A percentile compares a stretch with the other conserved stretches of the same genome.
Conservation (phyloP, 2,797 vertebrate species). For the Jordanella pulchra region DNA sequence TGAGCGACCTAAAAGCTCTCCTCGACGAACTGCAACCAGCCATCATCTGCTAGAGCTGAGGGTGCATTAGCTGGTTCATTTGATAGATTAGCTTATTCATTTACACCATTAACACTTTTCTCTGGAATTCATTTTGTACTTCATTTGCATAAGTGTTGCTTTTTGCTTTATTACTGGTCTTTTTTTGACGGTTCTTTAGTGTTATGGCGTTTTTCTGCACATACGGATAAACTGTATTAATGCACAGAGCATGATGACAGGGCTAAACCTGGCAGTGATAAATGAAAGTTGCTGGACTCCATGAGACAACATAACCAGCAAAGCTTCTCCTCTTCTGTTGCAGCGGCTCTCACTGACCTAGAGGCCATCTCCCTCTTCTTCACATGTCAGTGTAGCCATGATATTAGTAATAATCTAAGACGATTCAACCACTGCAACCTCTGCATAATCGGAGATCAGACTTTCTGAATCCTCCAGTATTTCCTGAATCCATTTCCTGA, state of each 20-base stretch:
- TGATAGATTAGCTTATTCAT: neutral
- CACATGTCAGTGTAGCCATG: neutral
- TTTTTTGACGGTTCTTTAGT: neutral
- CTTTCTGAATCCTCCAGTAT: neutral
- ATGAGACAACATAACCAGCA: neutral
- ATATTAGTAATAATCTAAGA: no score
- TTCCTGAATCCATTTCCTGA: neutral
- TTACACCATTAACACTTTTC: slow-evolving; percentile 2
- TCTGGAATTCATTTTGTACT: neutral
- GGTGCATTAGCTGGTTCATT: neutral
- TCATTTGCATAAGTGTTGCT: neutral
- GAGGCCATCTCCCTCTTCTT: neutral
- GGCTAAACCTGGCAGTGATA: neutral
- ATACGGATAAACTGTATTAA: no score
- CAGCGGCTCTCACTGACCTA: neutral
- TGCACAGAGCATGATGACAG: no score
- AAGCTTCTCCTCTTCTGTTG: neutral
- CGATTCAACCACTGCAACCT: no score
- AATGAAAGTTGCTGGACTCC: neutral
- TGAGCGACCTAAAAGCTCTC: neutral
- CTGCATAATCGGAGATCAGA: no score
- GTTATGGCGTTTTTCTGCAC: neutral
- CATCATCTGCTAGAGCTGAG: no score
- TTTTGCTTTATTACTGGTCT: neutral
- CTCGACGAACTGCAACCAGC: neutral